Conservation (phyloP, 2,797 vertebrate genomes). For the Lepilemur septentrionalis region DNA sequence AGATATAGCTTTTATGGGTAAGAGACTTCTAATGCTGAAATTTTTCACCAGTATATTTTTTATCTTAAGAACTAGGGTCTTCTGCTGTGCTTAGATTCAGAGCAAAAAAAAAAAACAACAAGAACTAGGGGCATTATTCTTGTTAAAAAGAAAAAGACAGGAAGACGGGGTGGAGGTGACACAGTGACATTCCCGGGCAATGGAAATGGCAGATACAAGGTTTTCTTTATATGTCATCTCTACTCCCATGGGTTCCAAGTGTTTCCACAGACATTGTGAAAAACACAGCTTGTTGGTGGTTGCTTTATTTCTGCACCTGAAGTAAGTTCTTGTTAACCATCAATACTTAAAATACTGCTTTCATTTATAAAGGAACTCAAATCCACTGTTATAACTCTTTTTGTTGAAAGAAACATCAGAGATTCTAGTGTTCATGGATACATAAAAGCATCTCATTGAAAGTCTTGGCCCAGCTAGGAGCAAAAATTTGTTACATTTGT, state of each 20-base stretch:
- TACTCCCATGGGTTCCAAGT: fast-evolving
- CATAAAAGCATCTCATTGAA: not conserved
- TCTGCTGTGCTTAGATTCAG: not conserved
- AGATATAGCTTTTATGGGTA: not conserved
- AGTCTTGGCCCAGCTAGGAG: not conserved
- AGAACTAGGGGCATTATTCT: not conserved
- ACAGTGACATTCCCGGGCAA: not conserved
- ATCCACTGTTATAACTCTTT: not conserved
- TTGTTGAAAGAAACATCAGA: not conserved
- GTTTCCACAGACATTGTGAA: not conserved
- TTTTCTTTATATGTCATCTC: not conserved
- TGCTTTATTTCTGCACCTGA: not conserved
- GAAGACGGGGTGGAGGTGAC: not conserved
- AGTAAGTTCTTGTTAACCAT: not conserved
- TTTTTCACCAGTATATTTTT: not conserved
- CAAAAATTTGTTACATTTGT: not conserved
- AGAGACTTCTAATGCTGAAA: not conserved
- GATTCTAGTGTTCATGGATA: not conserved
- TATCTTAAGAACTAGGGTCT: not conserved
- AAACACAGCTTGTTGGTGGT: not conserved
- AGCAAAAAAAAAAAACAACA: not conserved
- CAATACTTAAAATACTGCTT: slow-evolving; percentile 8
- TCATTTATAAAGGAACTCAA: not conserved
- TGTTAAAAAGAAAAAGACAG: not conserved
- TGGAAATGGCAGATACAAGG: not conserved